Evolutionary conservation across 2,113 vertebrate species (phyloP).

Genomic region (Cebus imitator): DNA sequence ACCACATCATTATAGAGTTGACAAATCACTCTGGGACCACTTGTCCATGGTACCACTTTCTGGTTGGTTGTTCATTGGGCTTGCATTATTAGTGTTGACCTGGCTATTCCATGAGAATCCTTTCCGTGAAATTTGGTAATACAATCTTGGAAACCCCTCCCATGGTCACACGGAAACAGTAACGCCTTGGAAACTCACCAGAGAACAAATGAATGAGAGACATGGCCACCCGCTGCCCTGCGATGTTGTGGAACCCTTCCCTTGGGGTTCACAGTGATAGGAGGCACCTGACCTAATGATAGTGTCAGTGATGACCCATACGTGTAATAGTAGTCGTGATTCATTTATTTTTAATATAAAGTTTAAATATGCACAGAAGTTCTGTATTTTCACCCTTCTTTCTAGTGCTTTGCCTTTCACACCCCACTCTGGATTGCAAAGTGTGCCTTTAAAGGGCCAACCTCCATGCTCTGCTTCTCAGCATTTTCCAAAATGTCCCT

Average conservation of each 20-base stretch:
- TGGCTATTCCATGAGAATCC: not conserved
- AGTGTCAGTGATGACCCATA: too few species aligned
- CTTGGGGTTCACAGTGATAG: not conserved
- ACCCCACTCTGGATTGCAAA: not conserved
- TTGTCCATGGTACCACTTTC: not conserved
- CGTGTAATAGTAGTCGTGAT: not conserved
- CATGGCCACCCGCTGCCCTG: fast-evolving
- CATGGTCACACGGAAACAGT: not conserved
- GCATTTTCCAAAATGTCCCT: not conserved
- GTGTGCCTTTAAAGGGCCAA: not conserved
- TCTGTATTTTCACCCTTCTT: not conserved
- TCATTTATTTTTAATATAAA: not conserved
- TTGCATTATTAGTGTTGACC: not conserved
- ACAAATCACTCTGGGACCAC: not conserved
- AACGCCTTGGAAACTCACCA: not conserved
- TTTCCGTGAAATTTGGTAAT: not conserved
- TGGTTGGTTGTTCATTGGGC: not conserved
- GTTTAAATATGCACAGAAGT: not conserved
- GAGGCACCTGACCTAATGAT: not conserved
- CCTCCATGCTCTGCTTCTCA: not conserved
- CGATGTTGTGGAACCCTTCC: not conserved
- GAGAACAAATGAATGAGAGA: not conserved
- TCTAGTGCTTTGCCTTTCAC: not conserved
- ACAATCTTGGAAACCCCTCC: not conserved
- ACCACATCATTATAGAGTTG: not conserved